Base-by-base conservation (phyloP, 53 echinoderm and acorn worm species). In the Paracentrotus lividus region DNA sequence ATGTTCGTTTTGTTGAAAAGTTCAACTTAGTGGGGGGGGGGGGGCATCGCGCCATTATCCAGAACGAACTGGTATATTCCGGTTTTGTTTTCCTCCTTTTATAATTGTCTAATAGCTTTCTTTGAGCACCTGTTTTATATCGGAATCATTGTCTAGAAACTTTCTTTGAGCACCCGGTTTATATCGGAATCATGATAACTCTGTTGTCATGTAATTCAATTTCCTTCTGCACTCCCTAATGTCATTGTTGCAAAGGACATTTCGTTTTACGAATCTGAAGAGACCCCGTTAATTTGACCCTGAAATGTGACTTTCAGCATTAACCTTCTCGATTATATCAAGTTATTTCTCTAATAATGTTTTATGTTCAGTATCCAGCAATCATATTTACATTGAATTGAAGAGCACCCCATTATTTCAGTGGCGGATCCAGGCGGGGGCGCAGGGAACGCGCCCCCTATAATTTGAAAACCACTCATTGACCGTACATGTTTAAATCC, bases 251-350 rank as follows among this genome's bases (percentile, higher is more conserved):
- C 72, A 27, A 9, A 40, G 15, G 13, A 47, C 26, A 47, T n/a
- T 76, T 5, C 31, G 31, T 40, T 40, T 21, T 47, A 81, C 47
- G 3, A 81, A 23, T 24, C 44, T 24, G n/a, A 47, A 42, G 42
- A 21, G 81, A 77, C 77, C 44, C n/a, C 81, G 45, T 45, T 81
- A 26, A 20, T 81, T 67, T 77, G 81, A 81, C 81, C 81, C 47
- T 47, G 81, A 81, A 21, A 26, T 47, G 1, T 47, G 26, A 47
- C 23, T 81, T 44, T 1, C 24, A 81, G 9, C 45, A 81, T 2
- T 24, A 26, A 45, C 44, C 81, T 81, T 47, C 72, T 38, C n/a
- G n/a, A n/a, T n/a, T n/a, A n/a, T n/a, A n/a, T n/a, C n/a, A 20
- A 40, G 1, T 1, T 15, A 4, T 72, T 26, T 20, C 20, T 40